Conservation (phyloP, 2,888 invertebrate genomes). For the Unio delphinus region DNA sequence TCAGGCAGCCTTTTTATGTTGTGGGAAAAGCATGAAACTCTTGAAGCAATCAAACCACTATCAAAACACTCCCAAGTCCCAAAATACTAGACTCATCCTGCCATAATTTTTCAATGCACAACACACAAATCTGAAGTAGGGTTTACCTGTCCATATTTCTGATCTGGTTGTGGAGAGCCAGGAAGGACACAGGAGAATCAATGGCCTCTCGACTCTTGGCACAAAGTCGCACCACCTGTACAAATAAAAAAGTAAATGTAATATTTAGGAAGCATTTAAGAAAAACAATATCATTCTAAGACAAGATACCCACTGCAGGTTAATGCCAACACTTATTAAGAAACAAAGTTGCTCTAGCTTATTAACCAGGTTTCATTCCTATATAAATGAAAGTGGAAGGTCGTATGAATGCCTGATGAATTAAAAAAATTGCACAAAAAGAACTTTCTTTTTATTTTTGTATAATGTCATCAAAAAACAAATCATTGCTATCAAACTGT, state of each 20-base stretch:
- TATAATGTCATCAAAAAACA: too few relatives aligned
- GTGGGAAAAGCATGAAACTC: too few relatives aligned
- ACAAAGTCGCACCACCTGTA: slow-evolving; percentile 85
- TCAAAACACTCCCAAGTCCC: background rate
- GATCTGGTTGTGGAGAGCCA: slow-evolving; percentile 97
- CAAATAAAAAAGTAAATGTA: slow-evolving; percentile 5
- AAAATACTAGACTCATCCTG: background rate
- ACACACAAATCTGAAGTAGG: background rate
- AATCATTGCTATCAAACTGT: too few relatives aligned
- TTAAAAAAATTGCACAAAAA: too few relatives aligned
- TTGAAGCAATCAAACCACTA: background rate
- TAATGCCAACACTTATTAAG: background rate
- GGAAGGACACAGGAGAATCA: slow-evolving; percentile 96
- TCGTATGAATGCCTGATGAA: too few relatives aligned
- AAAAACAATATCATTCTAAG: background rate
- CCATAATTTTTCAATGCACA: background rate
- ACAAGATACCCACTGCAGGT: too few relatives aligned
- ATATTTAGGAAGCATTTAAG: background rate
- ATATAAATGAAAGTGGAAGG: too few relatives aligned
- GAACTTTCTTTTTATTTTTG: too few relatives aligned
- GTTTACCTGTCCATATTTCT: slow-evolving; percentile 87
- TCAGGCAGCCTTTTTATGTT: too few relatives aligned
- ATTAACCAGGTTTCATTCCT: too few relatives aligned
- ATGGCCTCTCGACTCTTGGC: slow-evolving; percentile 98
- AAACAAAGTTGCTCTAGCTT: too few relatives aligned